phyloP scores from a whole-genome alignment of 2,797 vertebrate species.

The Cynopterus sphinx region DNA sequence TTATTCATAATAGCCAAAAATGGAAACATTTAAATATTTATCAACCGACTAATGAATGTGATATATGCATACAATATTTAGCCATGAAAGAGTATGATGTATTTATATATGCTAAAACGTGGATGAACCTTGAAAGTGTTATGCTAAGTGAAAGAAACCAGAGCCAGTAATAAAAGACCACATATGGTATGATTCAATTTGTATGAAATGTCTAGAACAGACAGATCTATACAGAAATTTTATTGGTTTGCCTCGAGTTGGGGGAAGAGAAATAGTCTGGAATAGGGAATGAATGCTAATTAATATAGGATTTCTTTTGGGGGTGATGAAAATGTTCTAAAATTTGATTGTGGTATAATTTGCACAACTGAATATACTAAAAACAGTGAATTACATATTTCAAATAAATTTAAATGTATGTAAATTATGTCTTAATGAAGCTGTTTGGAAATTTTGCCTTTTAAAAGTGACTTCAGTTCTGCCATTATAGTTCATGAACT shows the following conservation, averaged over 20 bases:
- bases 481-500: not conserved
- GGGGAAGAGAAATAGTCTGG: not conserved
- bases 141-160: slow-evolving; percentile 37
- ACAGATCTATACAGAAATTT: not conserved
- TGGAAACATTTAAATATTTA: not conserved
- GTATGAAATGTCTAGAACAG: not conserved
- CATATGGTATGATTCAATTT: not conserved
- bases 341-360: not conserved
- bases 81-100: not conserved
- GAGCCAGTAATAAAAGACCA: not conserved
- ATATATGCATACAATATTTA: not conserved
- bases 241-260: not conserved
- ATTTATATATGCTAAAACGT: not conserved
- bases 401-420: not conserved
- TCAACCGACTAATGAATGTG: not conserved
- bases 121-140: not conserved
- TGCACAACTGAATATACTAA: not conserved
- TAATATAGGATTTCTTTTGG: not conserved
- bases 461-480: slow-evolving; percentile 35
- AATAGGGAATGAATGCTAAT: not conserved
- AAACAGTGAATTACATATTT: not conserved
- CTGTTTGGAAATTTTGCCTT: not conserved
- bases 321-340: not conserved
- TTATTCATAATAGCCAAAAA: not conserved
- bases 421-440: slow-evolving; percentile 16